phyloP scores from a whole-genome alignment of 2,888 invertebrate species.

The Caenorhabditis panamensis region DNA sequence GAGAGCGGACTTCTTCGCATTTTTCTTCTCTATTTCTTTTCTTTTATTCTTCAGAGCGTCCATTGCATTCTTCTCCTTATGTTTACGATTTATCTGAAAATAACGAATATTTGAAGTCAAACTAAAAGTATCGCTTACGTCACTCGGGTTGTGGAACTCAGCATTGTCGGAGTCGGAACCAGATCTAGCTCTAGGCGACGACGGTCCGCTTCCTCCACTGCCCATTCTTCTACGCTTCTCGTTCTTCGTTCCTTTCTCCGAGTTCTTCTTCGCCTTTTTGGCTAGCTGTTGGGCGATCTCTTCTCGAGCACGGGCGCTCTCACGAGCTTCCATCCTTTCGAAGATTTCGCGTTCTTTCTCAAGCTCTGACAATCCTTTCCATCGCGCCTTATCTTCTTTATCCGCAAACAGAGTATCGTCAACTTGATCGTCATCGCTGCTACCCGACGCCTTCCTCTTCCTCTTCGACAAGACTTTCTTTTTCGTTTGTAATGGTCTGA shows the following conservation, averaged over 20 bases:
- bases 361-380: slow-evolving; percentile 95
- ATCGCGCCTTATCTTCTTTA: slow-evolving; percentile 91
- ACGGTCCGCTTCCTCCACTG: slow-evolving; percentile 84
- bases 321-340: slow-evolving; percentile 94
- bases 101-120: not conserved
- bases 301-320: slow-evolving; percentile 88
- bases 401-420: slow-evolving; percentile 89
- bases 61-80: slow-evolving; percentile 93
- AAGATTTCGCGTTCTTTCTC: slow-evolving; percentile 97
- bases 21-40: slow-evolving; percentile 88
- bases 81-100: slow-evolving; percentile 69
- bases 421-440: slow-evolving; percentile 56
- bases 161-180: slow-evolving; percentile 62
- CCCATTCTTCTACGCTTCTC: slow-evolving; percentile 83
- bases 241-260: slow-evolving; percentile 37
- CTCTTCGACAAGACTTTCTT: slow-evolving; percentile 49
- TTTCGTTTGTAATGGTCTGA: slow-evolving; percentile 29
- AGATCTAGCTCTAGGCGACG: slow-evolving; percentile 8
- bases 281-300: slow-evolving; percentile 58
- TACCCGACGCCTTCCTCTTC: slow-evolving; percentile 40
- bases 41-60: slow-evolving; percentile 91
- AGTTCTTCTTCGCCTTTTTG: slow-evolving; percentile 49
- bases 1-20: slow-evolving; percentile 86
- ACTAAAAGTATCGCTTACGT: slow-evolving; percentile 25
- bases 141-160: slow-evolving; percentile 67